Conservation (phyloP, 1,140 invertebrate species). For the Chironomus tepperi region DNA sequence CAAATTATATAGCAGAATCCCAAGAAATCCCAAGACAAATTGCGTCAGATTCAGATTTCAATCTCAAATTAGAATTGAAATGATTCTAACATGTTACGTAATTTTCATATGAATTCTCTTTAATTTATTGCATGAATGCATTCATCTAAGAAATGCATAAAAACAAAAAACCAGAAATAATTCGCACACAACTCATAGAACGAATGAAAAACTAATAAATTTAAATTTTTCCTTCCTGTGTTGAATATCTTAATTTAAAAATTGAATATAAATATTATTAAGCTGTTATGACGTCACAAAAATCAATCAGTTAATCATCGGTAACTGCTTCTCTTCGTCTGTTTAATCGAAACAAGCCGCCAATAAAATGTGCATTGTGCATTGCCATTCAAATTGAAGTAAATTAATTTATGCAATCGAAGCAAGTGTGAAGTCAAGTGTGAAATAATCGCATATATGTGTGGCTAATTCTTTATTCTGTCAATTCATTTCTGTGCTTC, state of each 20-base stretch:
- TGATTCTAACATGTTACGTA: neutral
- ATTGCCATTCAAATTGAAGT: slow-evolving; percentile 4
- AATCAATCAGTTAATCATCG: neutral
- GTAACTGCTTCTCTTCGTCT: no score
- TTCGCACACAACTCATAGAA: neutral
- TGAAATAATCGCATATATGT: slow-evolving; percentile 6
- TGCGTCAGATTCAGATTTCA: no score
- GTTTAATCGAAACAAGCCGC: neutral
- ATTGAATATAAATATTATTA: neutral
- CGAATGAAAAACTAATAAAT: neutral
- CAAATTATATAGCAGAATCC: no score
- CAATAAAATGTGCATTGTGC: neutral
- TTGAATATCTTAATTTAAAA: no score
- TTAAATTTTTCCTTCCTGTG: neutral
- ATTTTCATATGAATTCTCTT: neutral
- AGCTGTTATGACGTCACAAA: neutral
- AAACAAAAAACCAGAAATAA: neutral
- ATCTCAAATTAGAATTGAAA: no score
- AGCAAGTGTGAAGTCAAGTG: slow-evolving; percentile 11
- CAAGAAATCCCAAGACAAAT: no score
- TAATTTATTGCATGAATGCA: slow-evolving; percentile 14
- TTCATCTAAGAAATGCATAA: slow-evolving; percentile 8
- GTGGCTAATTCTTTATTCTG: slow-evolving; percentile 4
- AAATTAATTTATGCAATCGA: slow-evolving; percentile 14
- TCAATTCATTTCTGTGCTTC: neutral